phyloP scores from a whole-genome alignment of 2,113 vertebrate genomes.

The Puntigrus tetrazona region DNA sequence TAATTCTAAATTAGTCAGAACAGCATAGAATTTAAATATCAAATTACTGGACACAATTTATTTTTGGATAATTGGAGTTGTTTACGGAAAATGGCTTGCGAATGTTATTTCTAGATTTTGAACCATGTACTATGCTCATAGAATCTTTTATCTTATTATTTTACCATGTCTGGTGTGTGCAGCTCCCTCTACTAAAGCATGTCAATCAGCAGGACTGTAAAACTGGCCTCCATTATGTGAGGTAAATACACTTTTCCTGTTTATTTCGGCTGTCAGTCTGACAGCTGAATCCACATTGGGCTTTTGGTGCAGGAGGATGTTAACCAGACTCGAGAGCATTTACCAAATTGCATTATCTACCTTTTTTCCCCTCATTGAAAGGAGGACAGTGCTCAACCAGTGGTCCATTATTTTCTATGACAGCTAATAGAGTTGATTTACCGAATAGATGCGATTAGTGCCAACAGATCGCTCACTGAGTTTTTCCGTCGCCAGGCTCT shows the following conservation, averaged over 20 bases:
- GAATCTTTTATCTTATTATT: slow-evolving; percentile 63
- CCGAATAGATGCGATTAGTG: background rate
- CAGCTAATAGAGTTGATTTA: slow-evolving; percentile 17
- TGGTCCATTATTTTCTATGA: background rate
- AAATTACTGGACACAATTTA: too few relatives aligned
- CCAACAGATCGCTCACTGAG: background rate
- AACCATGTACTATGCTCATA: slow-evolving; percentile 48
- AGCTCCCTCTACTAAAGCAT: slow-evolving; percentile 56
- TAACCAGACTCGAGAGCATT: slow-evolving; percentile 60
- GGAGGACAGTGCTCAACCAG: background rate
- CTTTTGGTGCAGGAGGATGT: slow-evolving; percentile 52
- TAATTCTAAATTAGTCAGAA: background rate
- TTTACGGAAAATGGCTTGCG: background rate
- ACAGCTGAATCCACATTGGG: slow-evolving; percentile 51
- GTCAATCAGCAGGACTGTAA: slow-evolving; percentile 60
- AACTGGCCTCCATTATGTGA: slow-evolving; percentile 52
- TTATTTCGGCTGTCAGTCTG: slow-evolving; percentile 66
- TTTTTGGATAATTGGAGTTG: background rate
- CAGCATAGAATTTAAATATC: background rate
- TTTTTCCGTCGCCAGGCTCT: slow-evolving; percentile 16
- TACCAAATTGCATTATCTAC: slow-evolving; percentile 36
- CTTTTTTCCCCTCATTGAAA: background rate
- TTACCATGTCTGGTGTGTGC: slow-evolving; percentile 54
- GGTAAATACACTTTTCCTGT: slow-evolving; percentile 73
- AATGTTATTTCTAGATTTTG: background rate